Percentiles rank a stretch among this genome's conserved stretches.
Evolutionary conservation across 2,888 invertebrate species (phyloP).

Genomic region (Hydrotaea diabolus): DNA sequence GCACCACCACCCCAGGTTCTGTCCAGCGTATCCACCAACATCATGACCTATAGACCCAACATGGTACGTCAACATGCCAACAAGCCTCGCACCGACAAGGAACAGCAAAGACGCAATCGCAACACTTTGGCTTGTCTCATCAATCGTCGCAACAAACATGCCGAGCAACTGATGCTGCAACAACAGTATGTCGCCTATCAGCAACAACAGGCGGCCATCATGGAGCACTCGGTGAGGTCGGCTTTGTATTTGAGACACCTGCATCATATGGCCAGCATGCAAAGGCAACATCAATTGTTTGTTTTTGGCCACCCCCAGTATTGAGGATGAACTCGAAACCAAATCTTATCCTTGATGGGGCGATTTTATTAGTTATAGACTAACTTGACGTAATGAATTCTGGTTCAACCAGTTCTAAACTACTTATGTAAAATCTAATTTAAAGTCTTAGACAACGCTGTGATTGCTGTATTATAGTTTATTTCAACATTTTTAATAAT

Average conservation of each 20-base stretch:
- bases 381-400: too few species aligned
- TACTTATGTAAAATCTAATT: too few species aligned
- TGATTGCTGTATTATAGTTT: too few species aligned
- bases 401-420: too few species aligned
- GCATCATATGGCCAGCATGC: neutral
- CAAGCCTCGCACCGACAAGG: slow-evolving; percentile 68
- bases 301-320: slow-evolving; percentile 15
- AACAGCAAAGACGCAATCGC: slow-evolving; percentile 73
- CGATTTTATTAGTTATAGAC: too few species aligned
- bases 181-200: slow-evolving; percentile 70
- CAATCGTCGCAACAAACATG: slow-evolving; percentile 72
- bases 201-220: slow-evolving; percentile 63
- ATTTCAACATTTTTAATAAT: too few species aligned
- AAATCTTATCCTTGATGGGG: too few species aligned
- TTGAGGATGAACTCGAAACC: neutral
- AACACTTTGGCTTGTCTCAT: slow-evolving; percentile 72
- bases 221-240: slow-evolving; percentile 27
- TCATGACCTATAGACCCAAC: slow-evolving; percentile 69
- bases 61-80: slow-evolving; percentile 70
- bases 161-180: slow-evolving; percentile 69
- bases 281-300: neutral
- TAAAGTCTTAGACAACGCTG: too few species aligned
- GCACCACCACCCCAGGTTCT: neutral
- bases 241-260: slow-evolving; percentile 39
- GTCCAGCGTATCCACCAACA: neutral